These are phyloP conservation scores for Fragum fragum DNA, from an alignment of 2,888 invertebrate species.

Conservation along the genomic window DNA sequence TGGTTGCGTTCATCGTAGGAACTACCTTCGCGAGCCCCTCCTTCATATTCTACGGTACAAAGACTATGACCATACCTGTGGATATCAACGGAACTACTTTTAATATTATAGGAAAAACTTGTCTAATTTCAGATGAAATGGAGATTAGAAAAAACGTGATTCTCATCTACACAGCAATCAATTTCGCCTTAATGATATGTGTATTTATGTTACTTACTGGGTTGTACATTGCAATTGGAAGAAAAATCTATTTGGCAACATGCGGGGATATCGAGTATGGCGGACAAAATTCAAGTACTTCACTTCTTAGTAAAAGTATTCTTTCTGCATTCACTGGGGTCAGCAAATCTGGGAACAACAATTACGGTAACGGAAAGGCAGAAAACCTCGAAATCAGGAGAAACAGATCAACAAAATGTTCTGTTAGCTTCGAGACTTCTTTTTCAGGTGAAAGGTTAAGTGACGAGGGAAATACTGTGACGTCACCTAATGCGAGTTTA, in stretches of 20 bases:
- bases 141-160: conserved; percentile 50
- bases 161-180: conserved; percentile 48
- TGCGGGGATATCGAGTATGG: conserved; percentile 45
- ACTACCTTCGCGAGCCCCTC: conserved; percentile 56
- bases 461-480: not conserved
- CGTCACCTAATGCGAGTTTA: not conserved
- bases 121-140: conserved; percentile 59
- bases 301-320: conserved; percentile 55
- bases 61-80: conserved; percentile 36
- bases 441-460: not conserved
- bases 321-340: conserved; percentile 57
- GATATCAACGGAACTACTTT: not conserved
- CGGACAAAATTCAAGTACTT: conserved; percentile 4
- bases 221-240: conserved; percentile 61
- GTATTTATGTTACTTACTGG: conserved; percentile 45
- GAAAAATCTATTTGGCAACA: conserved; percentile 60
- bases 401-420: not conserved
- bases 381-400: not conserved
- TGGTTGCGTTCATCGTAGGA: conserved; percentile 46
- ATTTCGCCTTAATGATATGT: conserved; percentile 51
- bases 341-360: conserved; percentile 15
- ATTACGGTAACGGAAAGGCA: not conserved
- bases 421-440: conserved; percentile 7
- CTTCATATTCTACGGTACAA: conserved; percentile 62
- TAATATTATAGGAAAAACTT: conserved; percentile 57